phyloP scores from a whole-genome alignment of 2,113 vertebrate genomes.

The Xiphorhynchus elegans region DNA sequence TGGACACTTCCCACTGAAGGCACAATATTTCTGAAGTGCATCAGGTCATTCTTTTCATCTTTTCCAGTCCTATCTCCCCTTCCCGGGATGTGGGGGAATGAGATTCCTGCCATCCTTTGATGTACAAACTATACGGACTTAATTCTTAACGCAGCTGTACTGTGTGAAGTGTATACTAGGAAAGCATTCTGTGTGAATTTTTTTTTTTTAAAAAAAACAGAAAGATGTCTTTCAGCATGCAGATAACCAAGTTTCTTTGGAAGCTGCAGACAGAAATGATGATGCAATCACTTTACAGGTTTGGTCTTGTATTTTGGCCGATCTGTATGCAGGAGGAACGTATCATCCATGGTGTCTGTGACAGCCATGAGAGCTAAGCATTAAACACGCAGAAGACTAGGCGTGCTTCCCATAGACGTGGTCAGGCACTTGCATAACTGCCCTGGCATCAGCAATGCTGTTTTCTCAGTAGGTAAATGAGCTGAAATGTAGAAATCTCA shows the following conservation, averaged over 20 bases:
- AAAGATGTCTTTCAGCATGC: background rate
- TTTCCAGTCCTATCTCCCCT: background rate
- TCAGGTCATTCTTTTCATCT: constrained; percentile 39
- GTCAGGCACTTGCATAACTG: constrained; percentile 38
- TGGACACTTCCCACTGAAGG: background rate
- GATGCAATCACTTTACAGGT: background rate
- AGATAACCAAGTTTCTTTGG: background rate
- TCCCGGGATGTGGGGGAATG: fast-evolving
- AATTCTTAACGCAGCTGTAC: constrained; percentile 34
- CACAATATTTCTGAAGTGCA: background rate
- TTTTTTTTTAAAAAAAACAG: background rate
- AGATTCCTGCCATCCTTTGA: constrained; percentile 29
- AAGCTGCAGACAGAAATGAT: background rate
- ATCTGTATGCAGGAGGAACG: background rate
- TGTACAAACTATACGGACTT: background rate
- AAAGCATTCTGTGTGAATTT: background rate
- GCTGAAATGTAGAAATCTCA: background rate
- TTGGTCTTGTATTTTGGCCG: background rate
- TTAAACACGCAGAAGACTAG: background rate
- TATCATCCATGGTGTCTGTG: background rate
- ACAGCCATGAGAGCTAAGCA: background rate
- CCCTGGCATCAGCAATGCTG: background rate
- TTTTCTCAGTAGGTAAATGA: background rate
- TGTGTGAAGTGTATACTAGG: background rate
- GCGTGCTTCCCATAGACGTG: background rate